Conservation (phyloP, 2,888 invertebrate genomes). For the Empis livida region DNA sequence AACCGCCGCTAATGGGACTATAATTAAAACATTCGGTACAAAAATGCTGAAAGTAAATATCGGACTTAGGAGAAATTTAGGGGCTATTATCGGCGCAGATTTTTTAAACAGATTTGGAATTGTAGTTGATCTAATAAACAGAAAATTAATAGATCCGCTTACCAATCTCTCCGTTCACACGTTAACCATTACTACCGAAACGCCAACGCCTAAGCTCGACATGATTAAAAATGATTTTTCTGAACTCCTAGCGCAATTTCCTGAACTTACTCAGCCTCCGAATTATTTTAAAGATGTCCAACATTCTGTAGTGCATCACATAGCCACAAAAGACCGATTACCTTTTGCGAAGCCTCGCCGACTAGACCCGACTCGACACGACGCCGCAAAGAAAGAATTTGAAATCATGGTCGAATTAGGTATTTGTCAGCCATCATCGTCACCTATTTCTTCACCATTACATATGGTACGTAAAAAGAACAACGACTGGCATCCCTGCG, state of each 20-base stretch:
- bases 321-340: neutral
- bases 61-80: slow-evolving; percentile 2
- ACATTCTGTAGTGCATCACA: neutral
- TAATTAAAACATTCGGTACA: slow-evolving; percentile 3
- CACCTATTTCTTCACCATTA: neutral
- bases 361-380: neutral
- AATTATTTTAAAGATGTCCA: neutral
- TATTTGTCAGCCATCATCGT: slow-evolving; percentile 2
- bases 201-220: neutral
- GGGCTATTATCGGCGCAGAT: slow-evolving; percentile 5
- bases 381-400: slow-evolving; percentile 4
- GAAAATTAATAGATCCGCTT: neutral
- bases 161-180: neutral
- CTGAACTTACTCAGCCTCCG: neutral
- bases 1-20: neutral
- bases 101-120: slow-evolving; percentile 7
- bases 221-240: neutral
- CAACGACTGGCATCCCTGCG: slow-evolving; percentile 3
- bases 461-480: slow-evolving; percentile 1
- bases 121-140: slow-evolving; percentile 1
- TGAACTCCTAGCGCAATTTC: neutral
- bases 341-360: neutral
- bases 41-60: slow-evolving; percentile 4
- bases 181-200: neutral
- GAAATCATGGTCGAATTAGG: slow-evolving; percentile 2